Conservation (phyloP, 2,888 invertebrate species). For the Phyllotreta cruciferae region DNA sequence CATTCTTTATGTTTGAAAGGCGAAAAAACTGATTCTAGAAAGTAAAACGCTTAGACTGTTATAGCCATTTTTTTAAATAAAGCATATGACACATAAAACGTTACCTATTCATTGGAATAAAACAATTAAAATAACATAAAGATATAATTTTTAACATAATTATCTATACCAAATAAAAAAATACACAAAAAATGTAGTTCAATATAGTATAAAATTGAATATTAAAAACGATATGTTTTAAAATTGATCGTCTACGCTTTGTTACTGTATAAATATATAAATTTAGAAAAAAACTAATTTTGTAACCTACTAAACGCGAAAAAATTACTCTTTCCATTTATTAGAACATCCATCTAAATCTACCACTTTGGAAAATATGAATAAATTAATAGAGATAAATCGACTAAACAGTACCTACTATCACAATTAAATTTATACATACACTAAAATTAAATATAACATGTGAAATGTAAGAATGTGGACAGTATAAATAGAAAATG, state of each 20-base stretch:
- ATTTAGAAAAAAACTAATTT: too few species aligned
- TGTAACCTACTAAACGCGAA: too few species aligned
- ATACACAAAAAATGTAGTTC: constrained; percentile 11
- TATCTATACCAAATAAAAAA: constrained; percentile 21
- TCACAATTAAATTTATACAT: too few species aligned
- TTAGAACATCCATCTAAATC: too few species aligned
- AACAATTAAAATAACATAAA: constrained; percentile 12
- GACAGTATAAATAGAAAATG: too few species aligned
- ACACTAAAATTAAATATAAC: too few species aligned
- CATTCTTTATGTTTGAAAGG: too few species aligned
- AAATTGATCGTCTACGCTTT: neutral
- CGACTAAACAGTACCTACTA: too few species aligned
- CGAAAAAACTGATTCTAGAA: neutral
- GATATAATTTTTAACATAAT: constrained; percentile 20
- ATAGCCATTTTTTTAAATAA: constrained; percentile 8
- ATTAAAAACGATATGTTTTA: constrained; percentile 6
- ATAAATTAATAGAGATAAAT: too few species aligned
- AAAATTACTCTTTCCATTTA: too few species aligned
- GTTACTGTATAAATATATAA: neutral
- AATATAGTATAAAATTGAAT: constrained; percentile 10
- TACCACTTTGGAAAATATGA: too few species aligned
- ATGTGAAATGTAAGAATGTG: too few species aligned
- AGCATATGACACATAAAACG: neutral
- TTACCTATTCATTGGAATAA: neutral
- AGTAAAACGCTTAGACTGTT: constrained; percentile 9